Conservation (phyloP, 1,140 invertebrate species). For the Adelges cooleyi region DNA sequence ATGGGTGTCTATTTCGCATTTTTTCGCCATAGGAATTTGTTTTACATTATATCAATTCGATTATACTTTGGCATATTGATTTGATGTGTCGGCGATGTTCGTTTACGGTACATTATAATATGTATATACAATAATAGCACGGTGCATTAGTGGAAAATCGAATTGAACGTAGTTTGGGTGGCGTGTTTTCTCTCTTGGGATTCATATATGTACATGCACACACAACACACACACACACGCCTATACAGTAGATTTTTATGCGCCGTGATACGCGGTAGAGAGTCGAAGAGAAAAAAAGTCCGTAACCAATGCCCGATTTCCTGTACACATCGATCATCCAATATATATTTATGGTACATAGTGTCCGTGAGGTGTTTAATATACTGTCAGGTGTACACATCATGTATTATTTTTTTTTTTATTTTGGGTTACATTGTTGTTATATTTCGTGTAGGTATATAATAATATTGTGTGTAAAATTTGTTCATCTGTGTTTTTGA, state of each 20-base stretch:
- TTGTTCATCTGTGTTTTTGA: too few species aligned
- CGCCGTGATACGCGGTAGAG: conserved; percentile 8
- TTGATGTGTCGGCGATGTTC: too few species aligned
- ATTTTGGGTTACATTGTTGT: conserved; percentile 17
- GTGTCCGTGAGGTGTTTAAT: not conserved
- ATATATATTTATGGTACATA: conserved; percentile 1
- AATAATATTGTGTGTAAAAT: too few species aligned
- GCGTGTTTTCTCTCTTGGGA: conserved; percentile 18
- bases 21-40: too few species aligned
- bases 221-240: too few species aligned
- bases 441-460: conserved; percentile 2
- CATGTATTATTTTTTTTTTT: conserved; percentile 5
- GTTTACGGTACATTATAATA: too few species aligned
- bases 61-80: too few species aligned
- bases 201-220: not conserved
- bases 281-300: conserved; percentile 26
- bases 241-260: conserved; percentile 16
- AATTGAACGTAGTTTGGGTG: conserved; percentile 21
- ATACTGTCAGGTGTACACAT: conserved; percentile 9
- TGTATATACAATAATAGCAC: conserved; percentile 2
- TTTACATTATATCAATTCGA: too few species aligned
- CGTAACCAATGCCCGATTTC: conserved; percentile 25
- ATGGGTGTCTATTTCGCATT: too few species aligned
- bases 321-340: conserved; percentile 26
- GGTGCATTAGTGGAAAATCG: conserved; percentile 27